A percentile compares a stretch with the other conserved stretches of the same genome.
Conservation (phyloP, 2,888 invertebrate genomes). For the Epinotia nisella region DNA sequence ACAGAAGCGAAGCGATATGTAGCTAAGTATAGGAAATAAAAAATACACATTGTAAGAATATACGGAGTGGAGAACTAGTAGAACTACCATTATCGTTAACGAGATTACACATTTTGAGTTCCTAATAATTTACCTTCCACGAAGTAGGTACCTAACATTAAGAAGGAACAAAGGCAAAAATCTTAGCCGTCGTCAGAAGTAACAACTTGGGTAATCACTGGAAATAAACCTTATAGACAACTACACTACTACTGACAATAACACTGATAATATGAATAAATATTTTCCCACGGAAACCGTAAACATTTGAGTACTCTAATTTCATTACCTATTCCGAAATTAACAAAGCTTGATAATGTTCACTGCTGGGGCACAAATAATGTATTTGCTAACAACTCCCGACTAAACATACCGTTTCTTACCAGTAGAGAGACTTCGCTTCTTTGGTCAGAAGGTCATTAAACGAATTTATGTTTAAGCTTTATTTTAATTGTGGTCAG, state of each 20-base stretch:
- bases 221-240: no score
- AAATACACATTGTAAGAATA: not conserved
- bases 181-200: no score
- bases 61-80: not conserved
- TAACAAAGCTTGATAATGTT: not conserved
- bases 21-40: conserved; percentile 3
- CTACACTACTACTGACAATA: no score
- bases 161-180: no score
- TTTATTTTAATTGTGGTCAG: conserved; percentile 37
- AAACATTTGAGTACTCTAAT: not conserved
- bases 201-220: no score
- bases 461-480: conserved; percentile 14
- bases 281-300: not conserved
- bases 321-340: conserved; percentile 3
- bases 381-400: not conserved
- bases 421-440: not conserved
- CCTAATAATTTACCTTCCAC: no score
- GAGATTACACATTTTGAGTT: no score
- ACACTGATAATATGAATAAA: no score
- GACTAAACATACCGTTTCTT: not conserved
- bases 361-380: not conserved
- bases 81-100: no score
- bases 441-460: conserved; percentile 20
- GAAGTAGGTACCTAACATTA: no score
- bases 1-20: not conserved